Percentiles rank a stretch among this genome's conserved stretches.
Evolutionary conservation across 2,888 invertebrate species (phyloP).

Genomic region (Schrankia costaestrigalis): DNA sequence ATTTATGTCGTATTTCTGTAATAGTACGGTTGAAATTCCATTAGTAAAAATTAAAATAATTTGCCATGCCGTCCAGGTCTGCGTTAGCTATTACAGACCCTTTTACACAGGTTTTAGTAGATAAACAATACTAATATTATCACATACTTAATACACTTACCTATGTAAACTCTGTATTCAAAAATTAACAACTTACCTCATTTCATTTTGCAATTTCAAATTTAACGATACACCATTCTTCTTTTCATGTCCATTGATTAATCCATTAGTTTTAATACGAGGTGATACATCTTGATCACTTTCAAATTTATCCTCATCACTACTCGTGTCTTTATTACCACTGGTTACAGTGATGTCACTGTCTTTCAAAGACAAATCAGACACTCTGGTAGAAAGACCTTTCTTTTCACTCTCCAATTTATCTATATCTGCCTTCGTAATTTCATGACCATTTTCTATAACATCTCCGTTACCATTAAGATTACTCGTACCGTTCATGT

Average conservation of each 20-base stretch:
- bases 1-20: too few relatives aligned
- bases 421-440: constrained; percentile 35
- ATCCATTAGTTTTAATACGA: constrained; percentile 42
- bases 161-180: too few relatives aligned
- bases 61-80: too few relatives aligned
- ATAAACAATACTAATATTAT: too few relatives aligned
- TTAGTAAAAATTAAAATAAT: too few relatives aligned
- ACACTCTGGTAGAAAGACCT: constrained; percentile 53
- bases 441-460: constrained; percentile 30
- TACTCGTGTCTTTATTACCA: constrained; percentile 46
- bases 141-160: too few relatives aligned
- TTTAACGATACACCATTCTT: constrained; percentile 68
- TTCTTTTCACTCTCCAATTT: constrained; percentile 45
- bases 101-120: too few relatives aligned
- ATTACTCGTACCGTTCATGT: constrained; percentile 48
- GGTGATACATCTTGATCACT: constrained; percentile 61
- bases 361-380: constrained; percentile 64
- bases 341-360: constrained; percentile 46
- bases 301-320: constrained; percentile 66
- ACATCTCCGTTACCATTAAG: constrained; percentile 31
- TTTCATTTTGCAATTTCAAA: constrained; percentile 69
- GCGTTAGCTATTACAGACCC: too few relatives aligned
- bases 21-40: too few relatives aligned
- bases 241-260: constrained; percentile 47
- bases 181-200: constrained; percentile 56